Evolutionary conservation across 1,140 invertebrate species (phyloP), one percentile per base, ranked within the genome.

Genomic region (Pachypsylla venusta): DNA sequence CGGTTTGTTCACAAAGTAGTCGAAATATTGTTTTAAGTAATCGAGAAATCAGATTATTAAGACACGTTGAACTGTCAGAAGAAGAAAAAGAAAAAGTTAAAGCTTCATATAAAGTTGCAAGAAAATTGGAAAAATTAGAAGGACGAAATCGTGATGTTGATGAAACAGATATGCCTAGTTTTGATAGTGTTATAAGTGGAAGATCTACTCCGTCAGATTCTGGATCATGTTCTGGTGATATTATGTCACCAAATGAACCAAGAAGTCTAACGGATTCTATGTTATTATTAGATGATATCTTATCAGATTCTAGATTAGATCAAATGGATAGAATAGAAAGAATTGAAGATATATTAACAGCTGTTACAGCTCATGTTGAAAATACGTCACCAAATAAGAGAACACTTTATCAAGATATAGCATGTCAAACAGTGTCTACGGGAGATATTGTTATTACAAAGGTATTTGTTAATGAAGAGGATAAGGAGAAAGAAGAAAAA

Each of bases 391-490:
- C 40, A 14, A 58, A 64, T 53, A 39, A 66, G 54, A 70, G 70
- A 59, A 63, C 59, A 16, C 71, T 70, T 60, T 66, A 70, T 55
- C 22, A 27, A 1, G 74, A 80, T 62, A 72, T 79, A 24, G 79
- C 77, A 24, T 84, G 82, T 58, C 89, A 93, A 71, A 93, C 90
- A 1, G 72, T 91, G 14, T 91, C 88, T 66, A 93, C 90, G n/a
- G 89, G 90, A 55, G 89, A 93, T 70, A 89, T 93, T 69, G 89
- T 92, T 24, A 90, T 93, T 63, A 93, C 89, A 53, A 88, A 86
- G 73, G 87, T 93, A 64, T 89, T 82, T 71, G 87, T 87, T 71
- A 81, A 81, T 53, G 85, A 88, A 61, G 74, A 68, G 56, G 72
- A 71, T 39, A 67, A 65, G 53, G 66, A 67, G 35, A 58, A 61